phyloP scores from a whole-genome alignment of 2,113 vertebrate genomes.

The Pseudorasbora parva region DNA sequence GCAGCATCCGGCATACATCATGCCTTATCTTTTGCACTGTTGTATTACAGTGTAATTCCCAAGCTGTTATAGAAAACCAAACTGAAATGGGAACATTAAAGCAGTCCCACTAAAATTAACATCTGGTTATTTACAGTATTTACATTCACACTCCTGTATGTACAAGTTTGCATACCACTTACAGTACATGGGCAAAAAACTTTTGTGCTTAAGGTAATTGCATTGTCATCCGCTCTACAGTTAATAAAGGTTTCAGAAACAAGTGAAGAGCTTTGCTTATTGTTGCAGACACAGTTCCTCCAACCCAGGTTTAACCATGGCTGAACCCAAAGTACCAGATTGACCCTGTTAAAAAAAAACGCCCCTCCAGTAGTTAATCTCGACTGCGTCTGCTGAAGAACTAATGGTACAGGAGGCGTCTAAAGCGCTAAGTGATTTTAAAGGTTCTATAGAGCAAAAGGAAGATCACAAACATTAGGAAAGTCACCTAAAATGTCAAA shows the following conservation, averaged over 20 bases:
- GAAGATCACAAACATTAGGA: conserved; percentile 49
- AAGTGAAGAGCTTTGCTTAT: conserved; percentile 46
- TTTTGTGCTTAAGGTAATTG: conserved; percentile 73
- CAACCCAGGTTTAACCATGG: conserved; percentile 5
- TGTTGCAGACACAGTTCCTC: conserved; percentile 21
- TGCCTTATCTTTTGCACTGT: conserved; percentile 19
- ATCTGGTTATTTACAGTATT: conserved; percentile 67
- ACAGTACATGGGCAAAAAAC: conserved; percentile 63
- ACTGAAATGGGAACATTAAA: conserved; percentile 57
- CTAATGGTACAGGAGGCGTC: conserved; percentile 13
- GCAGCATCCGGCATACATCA: neutral
- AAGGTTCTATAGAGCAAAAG: conserved; percentile 34
- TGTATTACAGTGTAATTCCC: conserved; percentile 47
- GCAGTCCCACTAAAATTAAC: conserved; percentile 68
- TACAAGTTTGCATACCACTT: conserved; percentile 64
- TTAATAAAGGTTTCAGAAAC: conserved; percentile 53
- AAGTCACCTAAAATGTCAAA: conserved; percentile 44
- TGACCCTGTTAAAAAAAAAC: conserved; percentile 37
- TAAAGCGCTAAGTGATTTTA: conserved; percentile 34
- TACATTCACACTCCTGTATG: conserved; percentile 71
- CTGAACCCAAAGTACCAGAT: conserved; percentile 23
- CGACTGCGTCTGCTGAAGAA: conserved; percentile 19
- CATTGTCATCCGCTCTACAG: conserved; percentile 62
- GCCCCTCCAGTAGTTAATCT: conserved; percentile 40
- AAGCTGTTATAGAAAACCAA: conserved; percentile 43